Evolutionary conservation across 2,888 invertebrate species (phyloP).

Genomic region (Gryllus longicercus): DNA sequence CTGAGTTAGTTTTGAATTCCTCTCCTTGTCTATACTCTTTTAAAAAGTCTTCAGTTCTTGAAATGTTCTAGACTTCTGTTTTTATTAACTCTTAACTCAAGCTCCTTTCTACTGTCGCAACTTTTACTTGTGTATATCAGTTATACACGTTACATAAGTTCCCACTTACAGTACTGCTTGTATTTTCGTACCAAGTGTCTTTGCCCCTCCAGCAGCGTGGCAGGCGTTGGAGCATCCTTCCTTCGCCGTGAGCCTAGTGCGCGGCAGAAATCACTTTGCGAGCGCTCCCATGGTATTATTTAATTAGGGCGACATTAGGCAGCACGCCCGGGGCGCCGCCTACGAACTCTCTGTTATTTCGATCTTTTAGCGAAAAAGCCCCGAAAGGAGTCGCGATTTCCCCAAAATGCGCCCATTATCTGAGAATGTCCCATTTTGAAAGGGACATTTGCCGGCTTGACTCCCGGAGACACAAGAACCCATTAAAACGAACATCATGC

Average conservation of each 20-base stretch:
- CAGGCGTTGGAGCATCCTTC: background rate
- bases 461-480: background rate
- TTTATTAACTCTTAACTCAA: no score
- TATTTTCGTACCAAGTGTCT: no score
- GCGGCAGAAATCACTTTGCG: background rate
- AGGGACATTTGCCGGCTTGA: background rate
- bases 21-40: no score
- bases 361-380: slow-evolving; percentile 2
- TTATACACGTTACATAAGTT: no score
- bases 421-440: background rate
- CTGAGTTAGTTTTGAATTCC: no score
- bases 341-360: background rate
- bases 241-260: background rate
- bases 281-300: background rate
- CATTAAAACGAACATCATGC: background rate
- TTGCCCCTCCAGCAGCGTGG: no score
- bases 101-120: no score
- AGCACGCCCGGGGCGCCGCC: background rate
- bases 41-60: no score
- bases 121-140: no score
- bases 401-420: background rate
- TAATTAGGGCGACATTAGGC: background rate
- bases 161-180: no score
- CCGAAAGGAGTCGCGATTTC: background rate
- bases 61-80: no score